Evolutionary conservation across 2,888 invertebrate genomes (phyloP).

Genomic region (Thumatha senex): DNA sequence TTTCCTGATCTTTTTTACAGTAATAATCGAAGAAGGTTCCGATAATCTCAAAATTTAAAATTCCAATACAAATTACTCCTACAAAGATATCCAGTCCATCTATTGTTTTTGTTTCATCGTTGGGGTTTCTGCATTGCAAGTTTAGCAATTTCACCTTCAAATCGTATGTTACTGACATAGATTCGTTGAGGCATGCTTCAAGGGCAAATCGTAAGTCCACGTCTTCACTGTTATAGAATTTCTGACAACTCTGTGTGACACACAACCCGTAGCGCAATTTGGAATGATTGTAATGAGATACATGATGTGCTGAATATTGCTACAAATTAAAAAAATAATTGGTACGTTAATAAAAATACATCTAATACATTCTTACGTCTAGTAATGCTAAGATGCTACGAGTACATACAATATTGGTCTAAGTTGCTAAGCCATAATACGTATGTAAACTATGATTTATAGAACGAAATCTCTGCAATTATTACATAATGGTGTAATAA

Average conservation of each 20-base stretch:
- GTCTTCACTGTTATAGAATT: constrained; percentile 34
- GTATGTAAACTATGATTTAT: too few relatives aligned
- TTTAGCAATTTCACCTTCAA: constrained; percentile 19
- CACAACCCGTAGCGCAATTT: constrained; percentile 63
- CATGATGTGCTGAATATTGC: constrained; percentile 59
- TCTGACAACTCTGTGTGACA: constrained; percentile 56
- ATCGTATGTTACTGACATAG: constrained; percentile 15
- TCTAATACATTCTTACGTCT: too few relatives aligned
- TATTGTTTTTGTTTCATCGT: constrained; percentile 4
- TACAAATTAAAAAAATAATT: constrained; percentile 26
- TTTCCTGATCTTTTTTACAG: neutral
- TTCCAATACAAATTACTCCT: constrained; percentile 1
- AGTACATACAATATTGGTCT: too few relatives aligned
- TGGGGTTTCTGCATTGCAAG: constrained; percentile 11
- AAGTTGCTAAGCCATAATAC: too few relatives aligned
- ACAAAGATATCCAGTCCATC: constrained; percentile 13
- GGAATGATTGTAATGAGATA: constrained; percentile 68
- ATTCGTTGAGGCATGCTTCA: constrained; percentile 32
- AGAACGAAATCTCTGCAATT: too few relatives aligned
- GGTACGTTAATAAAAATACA: too few relatives aligned
- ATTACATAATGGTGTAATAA: too few relatives aligned
- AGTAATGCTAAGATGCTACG: too few relatives aligned
- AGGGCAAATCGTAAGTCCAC: constrained; percentile 19
- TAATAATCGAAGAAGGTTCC: constrained; percentile 12
- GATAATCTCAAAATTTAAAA: constrained; percentile 13